These are phyloP conservation scores for Dicyrtomina minuta DNA, from an alignment of 2,888 invertebrate species.

Conservation along the genomic window DNA sequence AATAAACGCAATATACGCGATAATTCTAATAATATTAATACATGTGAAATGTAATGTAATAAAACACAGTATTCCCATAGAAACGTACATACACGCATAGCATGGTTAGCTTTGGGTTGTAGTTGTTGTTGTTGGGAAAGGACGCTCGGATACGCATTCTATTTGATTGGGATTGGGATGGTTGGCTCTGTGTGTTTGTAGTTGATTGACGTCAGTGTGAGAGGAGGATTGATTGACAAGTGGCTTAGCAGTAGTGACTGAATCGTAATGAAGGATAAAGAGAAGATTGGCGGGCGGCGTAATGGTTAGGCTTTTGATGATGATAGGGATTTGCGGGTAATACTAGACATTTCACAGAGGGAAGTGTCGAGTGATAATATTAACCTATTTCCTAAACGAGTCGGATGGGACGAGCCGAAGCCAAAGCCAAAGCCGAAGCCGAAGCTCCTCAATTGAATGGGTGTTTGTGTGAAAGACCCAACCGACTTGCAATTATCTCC, in stretches of 20 bases:
- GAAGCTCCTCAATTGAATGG: slow-evolving; percentile 3
- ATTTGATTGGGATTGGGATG: not conserved
- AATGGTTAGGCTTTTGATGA: slow-evolving; percentile 19
- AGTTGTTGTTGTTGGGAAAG: too few species aligned
- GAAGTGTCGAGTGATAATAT: slow-evolving; percentile 37
- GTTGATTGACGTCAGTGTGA: slow-evolving; percentile 20
- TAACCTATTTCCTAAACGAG: slow-evolving; percentile 40
- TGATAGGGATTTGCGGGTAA: slow-evolving; percentile 30
- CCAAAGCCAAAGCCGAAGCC: too few species aligned
- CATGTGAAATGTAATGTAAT: too few species aligned
- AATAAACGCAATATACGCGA: too few species aligned
- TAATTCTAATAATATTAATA: too few species aligned
- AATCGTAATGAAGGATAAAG: slow-evolving; percentile 26
- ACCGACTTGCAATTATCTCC: slow-evolving; percentile 1
- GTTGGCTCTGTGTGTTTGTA: too few species aligned
- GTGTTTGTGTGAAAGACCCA: not conserved
- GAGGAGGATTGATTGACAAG: slow-evolving; percentile 27
- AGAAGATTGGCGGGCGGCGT: slow-evolving; percentile 25
- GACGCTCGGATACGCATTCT: too few species aligned
- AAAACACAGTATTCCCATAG: too few species aligned
- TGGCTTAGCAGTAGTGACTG: slow-evolving; percentile 24
- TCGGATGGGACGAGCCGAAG: slow-evolving; percentile 30
- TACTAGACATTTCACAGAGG: slow-evolving; percentile 25
- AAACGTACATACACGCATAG: too few species aligned
- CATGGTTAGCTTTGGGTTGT: too few species aligned